phyloP scores from a whole-genome alignment of 2,888 invertebrate genomes.

The Heliconius aoede region DNA sequence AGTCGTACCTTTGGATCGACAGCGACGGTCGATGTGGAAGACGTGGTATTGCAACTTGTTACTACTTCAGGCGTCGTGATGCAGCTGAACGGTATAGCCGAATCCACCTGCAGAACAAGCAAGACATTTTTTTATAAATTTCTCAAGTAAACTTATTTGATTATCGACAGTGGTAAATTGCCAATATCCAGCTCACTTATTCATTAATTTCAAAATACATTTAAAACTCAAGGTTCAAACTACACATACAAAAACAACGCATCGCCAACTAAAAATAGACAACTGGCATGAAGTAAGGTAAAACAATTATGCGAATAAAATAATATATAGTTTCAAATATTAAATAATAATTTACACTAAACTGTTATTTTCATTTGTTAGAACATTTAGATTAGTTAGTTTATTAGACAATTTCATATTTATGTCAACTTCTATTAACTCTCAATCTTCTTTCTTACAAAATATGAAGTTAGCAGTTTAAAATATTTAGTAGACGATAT shows the following conservation, averaged over 20 bases:
- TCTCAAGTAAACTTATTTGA: not conserved
- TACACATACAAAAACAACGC: not conserved
- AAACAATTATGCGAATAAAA: not conserved
- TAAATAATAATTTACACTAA: not conserved
- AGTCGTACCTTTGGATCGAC: constrained; percentile 71
- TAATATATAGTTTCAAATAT: not conserved
- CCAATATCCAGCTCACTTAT: constrained; percentile 4
- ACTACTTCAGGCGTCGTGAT: constrained; percentile 81
- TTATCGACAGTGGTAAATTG: constrained; percentile 20
- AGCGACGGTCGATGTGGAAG: constrained; percentile 65
- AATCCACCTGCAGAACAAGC: constrained; percentile 71
- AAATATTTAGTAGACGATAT: not conserved
- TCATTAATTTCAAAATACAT: not conserved
- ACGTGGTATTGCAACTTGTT: constrained; percentile 75
- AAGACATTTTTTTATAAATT: not conserved
- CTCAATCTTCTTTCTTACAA: not conserved
- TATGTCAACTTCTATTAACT: not conserved
- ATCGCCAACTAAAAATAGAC: not conserved
- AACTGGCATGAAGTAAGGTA: not conserved
- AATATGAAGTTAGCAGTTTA: not conserved
- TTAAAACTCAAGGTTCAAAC: not conserved
- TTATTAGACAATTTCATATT: not conserved
- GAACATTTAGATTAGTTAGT: not conserved
- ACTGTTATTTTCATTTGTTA: not conserved
- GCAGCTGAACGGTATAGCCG: constrained; percentile 81